Percentiles rank a stretch among this genome's conserved stretches.
Conservation (phyloP, 92 coral and sea anemone species). For the Phenganax subtilis region DNA sequence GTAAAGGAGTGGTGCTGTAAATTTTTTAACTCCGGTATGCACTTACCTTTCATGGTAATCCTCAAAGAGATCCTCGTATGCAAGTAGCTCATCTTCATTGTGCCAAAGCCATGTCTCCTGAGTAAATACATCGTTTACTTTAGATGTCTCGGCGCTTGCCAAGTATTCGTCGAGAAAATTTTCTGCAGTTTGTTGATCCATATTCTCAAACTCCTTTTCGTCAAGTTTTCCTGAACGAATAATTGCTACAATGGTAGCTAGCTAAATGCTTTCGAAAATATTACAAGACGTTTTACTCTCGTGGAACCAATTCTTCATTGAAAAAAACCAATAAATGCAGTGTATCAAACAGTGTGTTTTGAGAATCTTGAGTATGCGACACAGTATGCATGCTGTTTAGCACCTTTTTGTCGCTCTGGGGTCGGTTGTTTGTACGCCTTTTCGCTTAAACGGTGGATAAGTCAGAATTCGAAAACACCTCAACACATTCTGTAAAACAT, state of each 20-base stretch:
- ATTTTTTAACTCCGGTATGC: too few species aligned
- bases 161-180: conserved; percentile 55
- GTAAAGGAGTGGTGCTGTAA: too few species aligned
- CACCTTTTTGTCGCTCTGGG: too few species aligned
- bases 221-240: conserved; percentile 57
- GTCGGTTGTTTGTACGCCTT: too few species aligned
- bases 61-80: conserved; percentile 77
- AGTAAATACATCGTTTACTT: conserved; percentile 53
- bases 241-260: background rate
- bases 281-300: background rate
- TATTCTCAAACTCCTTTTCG: conserved; percentile 49
- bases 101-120: conserved; percentile 97
- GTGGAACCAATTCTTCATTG: background rate
- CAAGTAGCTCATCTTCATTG: conserved; percentile 85
- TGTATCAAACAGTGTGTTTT: too few species aligned
- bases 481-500: too few species aligned
- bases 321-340: too few species aligned
- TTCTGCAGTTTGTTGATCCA: conserved; percentile 46
- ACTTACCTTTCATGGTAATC: conserved; percentile 88
- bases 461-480: too few species aligned
- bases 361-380: too few species aligned
- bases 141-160: conserved; percentile 45
- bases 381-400: too few species aligned
- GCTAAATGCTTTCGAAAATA: background rate
- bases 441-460: too few species aligned